Evolutionary conservation across 2,797 vertebrate species (phyloP).

Genomic region (Euthynnus affinis): DNA sequence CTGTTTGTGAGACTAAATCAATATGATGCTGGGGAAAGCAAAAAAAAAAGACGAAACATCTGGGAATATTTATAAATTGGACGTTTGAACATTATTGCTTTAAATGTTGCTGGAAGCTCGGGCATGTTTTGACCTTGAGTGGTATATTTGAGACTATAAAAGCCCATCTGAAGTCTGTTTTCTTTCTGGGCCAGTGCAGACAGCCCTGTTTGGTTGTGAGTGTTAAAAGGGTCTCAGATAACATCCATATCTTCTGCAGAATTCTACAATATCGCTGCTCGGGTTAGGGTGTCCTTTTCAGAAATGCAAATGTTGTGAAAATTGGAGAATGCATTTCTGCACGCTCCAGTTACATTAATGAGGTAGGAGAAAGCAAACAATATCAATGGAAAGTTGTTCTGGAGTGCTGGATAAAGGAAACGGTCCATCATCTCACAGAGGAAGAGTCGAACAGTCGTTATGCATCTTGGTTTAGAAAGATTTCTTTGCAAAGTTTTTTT

Average conservation of each 20-base stretch:
- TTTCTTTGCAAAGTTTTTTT: neutral
- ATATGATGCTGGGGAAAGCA: constrained; percentile 6
- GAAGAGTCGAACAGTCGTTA: neutral
- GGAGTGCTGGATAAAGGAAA: constrained; percentile 29
- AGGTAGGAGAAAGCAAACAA: constrained; percentile 48
- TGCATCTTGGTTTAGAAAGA: neutral
- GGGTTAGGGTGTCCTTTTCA: constrained; percentile 55
- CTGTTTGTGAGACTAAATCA: constrained; percentile 24
- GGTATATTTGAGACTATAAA: constrained; percentile 22
- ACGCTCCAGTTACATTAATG: constrained; percentile 66
- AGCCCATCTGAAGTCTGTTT: constrained; percentile 29
- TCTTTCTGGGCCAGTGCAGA: neutral
- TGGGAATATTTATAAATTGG: constrained; percentile 8
- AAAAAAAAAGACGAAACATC: constrained; percentile 7
- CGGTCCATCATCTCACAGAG: neutral
- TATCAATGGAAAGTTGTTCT: constrained; percentile 44
- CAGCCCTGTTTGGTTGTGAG: constrained; percentile 24
- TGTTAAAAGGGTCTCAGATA: constrained; percentile 30
- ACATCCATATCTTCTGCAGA: constrained; percentile 10
- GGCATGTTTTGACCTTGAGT: constrained; percentile 30
- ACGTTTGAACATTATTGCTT: neutral
- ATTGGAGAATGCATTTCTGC: constrained; percentile 49
- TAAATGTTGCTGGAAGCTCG: constrained; percentile 16
- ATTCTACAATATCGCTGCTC: constrained; percentile 8
- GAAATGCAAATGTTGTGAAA: constrained; percentile 69